Evolutionary conservation across 2,113 vertebrate species (phyloP), one percentile per base, ranked within the genome.

Genomic region (Melospiza melodia): DNA sequence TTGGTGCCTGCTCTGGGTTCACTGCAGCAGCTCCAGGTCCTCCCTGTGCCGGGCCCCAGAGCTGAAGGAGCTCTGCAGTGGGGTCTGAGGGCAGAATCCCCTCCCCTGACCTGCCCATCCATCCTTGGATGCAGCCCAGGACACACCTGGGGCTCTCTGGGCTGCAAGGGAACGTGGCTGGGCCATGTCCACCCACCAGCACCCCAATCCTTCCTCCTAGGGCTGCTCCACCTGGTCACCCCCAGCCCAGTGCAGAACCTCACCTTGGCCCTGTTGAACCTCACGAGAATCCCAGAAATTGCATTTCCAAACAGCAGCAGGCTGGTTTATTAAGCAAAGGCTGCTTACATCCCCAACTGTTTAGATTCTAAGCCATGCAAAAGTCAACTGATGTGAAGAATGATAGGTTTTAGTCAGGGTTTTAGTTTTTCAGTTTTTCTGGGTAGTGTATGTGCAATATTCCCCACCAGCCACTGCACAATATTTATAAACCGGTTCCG

Each of bases 91-190:
- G 39, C 55, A 69, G 33, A 46, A n/a, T 4, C 27, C 10, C 18
- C 23, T 44, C 39, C 23, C 65, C 24, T 1, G 0, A 1, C 6
- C 28, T 54, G 33, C 73, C 39, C 27, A 44, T 12, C 0, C 20
- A 25, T 25, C 43, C 43, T 11, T 28, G 71, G 62, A 2, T 20
- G 24, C 31, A 58, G 52, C 31, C 51, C 23, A 18, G 39, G 39
- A 7, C 39, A 23, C 22, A 11, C 0, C 19, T 18, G 44, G 25
- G 22, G 16, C 46, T 68, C 4, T 18, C 68, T 27, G 63, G 43
- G 41, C n/a, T 39, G 4, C 2, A 0, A 22, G n/a, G 10, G 12
- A 8, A 3, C 6, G 1, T 2, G 23, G 51, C 51, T 23, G 20
- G 15, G 39, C 6, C 62, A 7, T 9, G 30, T 13, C 52, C 71